phyloP scores from a whole-genome alignment of 2,888 invertebrate genomes.

The Diadegma fenestrale region DNA sequence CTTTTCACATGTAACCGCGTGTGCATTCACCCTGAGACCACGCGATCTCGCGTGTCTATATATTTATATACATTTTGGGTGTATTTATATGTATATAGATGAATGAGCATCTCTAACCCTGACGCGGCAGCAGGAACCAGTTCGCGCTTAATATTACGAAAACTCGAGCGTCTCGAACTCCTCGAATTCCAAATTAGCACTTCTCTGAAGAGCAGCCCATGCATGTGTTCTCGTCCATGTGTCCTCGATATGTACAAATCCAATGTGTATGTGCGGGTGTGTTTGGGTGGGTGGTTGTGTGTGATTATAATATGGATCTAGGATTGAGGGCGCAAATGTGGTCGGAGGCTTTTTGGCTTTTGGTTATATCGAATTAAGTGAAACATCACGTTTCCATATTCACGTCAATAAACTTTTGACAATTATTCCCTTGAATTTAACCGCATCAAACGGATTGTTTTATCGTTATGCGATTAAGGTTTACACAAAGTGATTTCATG shows the following conservation, averaged over 20 bases:
- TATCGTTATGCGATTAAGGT: not conserved
- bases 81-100: not conserved
- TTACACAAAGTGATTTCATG: not conserved
- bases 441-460: not conserved
- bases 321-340: conserved; percentile 12
- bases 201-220: conserved; percentile 11
- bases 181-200: conserved; percentile 60
- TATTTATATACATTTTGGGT: not conserved
- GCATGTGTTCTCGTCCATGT: not conserved
- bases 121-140: conserved; percentile 41
- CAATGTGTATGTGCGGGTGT: not conserved
- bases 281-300: not conserved
- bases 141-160: conserved; percentile 49
- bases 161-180: conserved; percentile 41
- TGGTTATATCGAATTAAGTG: conserved; percentile 8
- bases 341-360: not conserved
- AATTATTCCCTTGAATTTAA: not conserved
- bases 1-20: conserved; percentile 53
- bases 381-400: not conserved
- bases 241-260: not conserved
- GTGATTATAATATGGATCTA: conserved; percentile 1
- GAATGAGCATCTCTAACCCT: conserved; percentile 37
- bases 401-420: conserved; percentile 1
- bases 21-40: conserved; percentile 54
- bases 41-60: not conserved